A percentile compares a stretch with the other conserved stretches of the same genome.
Evolutionary conservation across 2,797 vertebrate genomes (phyloP).

Genomic region (Rhabdophis nuchalis): DNA sequence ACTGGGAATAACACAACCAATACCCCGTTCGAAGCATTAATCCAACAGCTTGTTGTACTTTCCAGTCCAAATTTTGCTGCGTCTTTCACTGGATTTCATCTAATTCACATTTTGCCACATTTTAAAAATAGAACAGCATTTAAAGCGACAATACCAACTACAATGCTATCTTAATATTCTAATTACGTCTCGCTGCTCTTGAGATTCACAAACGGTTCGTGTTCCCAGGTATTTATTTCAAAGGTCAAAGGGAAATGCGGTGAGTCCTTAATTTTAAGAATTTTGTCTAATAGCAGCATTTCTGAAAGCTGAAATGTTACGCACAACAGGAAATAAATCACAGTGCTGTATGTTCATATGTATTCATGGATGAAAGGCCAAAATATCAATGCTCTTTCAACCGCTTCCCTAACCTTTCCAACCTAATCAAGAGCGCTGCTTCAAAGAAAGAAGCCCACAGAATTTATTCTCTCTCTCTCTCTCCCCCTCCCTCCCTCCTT

Average conservation of each 20-base stretch:
- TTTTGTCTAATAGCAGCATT: neutral
- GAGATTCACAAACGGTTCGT: neutral
- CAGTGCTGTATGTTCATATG: neutral
- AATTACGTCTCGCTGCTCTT: neutral
- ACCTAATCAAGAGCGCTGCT: neutral
- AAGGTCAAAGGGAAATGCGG: neutral
- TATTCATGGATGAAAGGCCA: neutral
- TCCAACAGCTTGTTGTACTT: neutral
- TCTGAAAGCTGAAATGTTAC: neutral
- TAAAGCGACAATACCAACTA: neutral
- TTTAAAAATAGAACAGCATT: neutral
- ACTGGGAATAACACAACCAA: neutral
- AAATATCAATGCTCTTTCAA: neutral
- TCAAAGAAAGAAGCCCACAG: neutral
- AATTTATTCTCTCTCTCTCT: neutral
- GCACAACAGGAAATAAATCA: neutral
- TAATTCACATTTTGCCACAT: neutral
- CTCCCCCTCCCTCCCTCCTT: fast-evolving
- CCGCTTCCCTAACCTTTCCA: neutral
- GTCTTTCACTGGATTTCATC: neutral
- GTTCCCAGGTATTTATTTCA: neutral
- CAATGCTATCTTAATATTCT: neutral
- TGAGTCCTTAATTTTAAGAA: neutral
- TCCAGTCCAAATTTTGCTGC: neutral
- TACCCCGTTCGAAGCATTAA: neutral